A percentile compares a stretch with the other conserved stretches of the same genome.
Evolutionary conservation across 2,797 vertebrate genomes (phyloP).

Genomic region (Gymnodraco acuticeps): DNA sequence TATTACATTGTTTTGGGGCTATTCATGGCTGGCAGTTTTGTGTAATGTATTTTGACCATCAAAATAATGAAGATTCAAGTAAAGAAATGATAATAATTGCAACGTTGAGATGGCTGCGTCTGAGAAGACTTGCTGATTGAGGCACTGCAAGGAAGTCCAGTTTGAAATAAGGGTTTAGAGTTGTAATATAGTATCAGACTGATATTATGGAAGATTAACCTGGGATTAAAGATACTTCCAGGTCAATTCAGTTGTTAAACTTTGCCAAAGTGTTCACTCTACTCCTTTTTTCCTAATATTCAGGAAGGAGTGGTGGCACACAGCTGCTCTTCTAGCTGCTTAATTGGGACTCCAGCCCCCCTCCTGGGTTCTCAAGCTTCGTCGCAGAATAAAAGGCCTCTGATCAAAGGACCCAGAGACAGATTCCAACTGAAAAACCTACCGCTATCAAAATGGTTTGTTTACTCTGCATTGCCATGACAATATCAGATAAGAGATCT

Average conservation of each 20-base stretch:
- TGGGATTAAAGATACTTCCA: neutral
- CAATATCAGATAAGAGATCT: slow-evolving; percentile 82
- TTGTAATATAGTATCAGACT: neutral
- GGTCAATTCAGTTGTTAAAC: slow-evolving; percentile 6
- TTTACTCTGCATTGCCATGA: slow-evolving; percentile 83
- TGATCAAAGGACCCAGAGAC: slow-evolving; percentile 77
- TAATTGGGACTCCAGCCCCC: slow-evolving; percentile 30
- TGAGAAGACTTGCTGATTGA: neutral
- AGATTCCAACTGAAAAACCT: slow-evolving; percentile 63
- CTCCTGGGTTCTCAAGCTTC: slow-evolving; percentile 63
- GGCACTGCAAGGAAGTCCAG: neutral
- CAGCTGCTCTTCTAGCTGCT: slow-evolving; percentile 28
- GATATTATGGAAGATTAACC: neutral
- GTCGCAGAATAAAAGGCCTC: slow-evolving; percentile 74
- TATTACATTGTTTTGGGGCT: no score
- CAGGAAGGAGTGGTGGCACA: slow-evolving; percentile 4
- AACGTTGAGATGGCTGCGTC: neutral
- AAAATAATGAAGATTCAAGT: no score
- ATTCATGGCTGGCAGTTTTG: no score
- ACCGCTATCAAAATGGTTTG: slow-evolving; percentile 68
- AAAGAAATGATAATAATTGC: neutral
- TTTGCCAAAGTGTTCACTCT: slow-evolving; percentile 13
- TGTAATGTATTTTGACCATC: no score
- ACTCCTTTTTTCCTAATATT: slow-evolving; percentile 21
- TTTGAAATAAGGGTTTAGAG: neutral